A percentile compares a stretch with the other conserved stretches of the same genome.
phyloP scores from a whole-genome alignment of 1,140 invertebrate genomes.

The Papilio dardanus region DNA sequence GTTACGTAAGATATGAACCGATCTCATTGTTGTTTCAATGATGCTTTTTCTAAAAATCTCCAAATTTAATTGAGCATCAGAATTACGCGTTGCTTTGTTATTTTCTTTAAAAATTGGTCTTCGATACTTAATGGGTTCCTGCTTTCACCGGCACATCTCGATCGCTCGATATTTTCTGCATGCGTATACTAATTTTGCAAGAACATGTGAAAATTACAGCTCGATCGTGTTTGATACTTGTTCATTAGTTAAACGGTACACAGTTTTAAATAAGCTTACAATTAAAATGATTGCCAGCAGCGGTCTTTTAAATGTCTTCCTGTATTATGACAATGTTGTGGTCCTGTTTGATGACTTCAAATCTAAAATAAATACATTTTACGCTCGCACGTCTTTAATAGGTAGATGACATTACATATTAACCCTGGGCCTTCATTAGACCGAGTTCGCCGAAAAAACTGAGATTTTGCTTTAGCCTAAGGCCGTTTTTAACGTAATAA shows the following conservation, averaged over 20 bases:
- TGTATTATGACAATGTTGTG: background rate
- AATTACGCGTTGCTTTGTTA: constrained; percentile 12
- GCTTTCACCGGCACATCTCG: constrained; percentile 24
- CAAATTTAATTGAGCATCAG: constrained; percentile 25
- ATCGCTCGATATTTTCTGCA: constrained; percentile 14
- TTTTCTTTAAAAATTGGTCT: constrained; percentile 23
- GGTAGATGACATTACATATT: too few relatives aligned
- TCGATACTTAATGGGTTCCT: background rate
- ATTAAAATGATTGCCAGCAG: constrained; percentile 10
- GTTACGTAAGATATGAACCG: constrained; percentile 11
- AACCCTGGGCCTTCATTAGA: too few relatives aligned
- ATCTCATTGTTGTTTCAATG: constrained; percentile 24
- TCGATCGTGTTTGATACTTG: constrained; percentile 23
- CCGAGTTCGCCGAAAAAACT: too few relatives aligned
- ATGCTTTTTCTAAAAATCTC: constrained; percentile 23
- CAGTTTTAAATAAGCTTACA: constrained; percentile 19
- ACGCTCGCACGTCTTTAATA: too few relatives aligned
- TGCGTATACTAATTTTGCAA: constrained; percentile 38
- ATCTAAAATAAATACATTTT: background rate
- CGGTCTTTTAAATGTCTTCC: background rate
- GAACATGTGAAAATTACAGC: constrained; percentile 37
- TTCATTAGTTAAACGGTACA: constrained; percentile 33
- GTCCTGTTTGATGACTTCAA: background rate
- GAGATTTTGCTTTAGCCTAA: too few relatives aligned
- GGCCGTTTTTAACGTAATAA: too few relatives aligned